Evolutionary conservation across 2,888 invertebrate species (phyloP), one percentile per base, ranked within the genome.

Genomic region (Xylocampa areola): DNA sequence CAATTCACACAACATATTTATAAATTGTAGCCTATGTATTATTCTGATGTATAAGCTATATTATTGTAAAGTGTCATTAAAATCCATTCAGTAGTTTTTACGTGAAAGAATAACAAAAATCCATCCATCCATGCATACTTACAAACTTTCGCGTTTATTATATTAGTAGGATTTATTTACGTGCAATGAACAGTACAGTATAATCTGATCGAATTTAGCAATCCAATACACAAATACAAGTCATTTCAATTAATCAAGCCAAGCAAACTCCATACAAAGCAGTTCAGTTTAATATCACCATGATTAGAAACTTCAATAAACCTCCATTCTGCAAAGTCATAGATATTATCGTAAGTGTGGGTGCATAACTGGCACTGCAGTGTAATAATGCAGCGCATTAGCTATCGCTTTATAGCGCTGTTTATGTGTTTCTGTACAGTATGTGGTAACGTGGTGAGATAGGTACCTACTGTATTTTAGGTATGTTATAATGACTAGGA

Each of bases 301-400:
- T 59, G 59, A 66, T 65, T 65, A 66, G 32, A 32, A 35, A 33
- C 41, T 66, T 43, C 52, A 54, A 47, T 66, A 49, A 44, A 57
- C 50, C 37, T 11, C 23, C 35, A 32, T 47, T 50, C 51, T 37
- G 21, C 47, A 51, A 47, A 64, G 52, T 68, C 57, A 48, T 41
- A 64, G 52, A 61, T 71, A 65, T 55, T 61, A 68, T 58, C 73
- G 47, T 48, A 52, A 68, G 62, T 57, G 41, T 60, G 49, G 45
- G 30, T 47, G 61, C 61, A 44, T 65, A 72, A 49, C 52, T 35
- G 25, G 50, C 45, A 52, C 57, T 71, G 61, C 57, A 61, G 65
- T 67, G 55, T 32, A 61, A 65, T 72, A 65, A 58, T 54, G 73
- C 57, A 55, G 61, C 30, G 49, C 41, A 47, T 72, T 68, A 70